phyloP scores from a whole-genome alignment of 2,888 invertebrate genomes.

The Eristalis arbustorum region DNA sequence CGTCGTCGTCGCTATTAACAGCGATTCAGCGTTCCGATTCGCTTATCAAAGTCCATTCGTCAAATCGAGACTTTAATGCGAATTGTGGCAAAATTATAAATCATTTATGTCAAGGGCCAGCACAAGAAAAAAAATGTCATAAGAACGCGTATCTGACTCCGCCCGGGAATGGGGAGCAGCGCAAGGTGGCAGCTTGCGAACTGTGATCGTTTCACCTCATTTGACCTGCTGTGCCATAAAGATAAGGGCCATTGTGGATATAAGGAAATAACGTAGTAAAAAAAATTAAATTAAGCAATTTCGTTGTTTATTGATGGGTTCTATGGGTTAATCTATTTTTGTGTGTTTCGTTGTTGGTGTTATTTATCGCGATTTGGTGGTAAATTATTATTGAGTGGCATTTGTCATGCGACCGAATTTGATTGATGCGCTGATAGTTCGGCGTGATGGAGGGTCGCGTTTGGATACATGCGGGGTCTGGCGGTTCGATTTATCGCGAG shows the following conservation, averaged over 20 bases:
- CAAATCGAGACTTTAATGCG: conserved; percentile 26
- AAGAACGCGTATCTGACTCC: background rate
- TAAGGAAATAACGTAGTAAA: background rate
- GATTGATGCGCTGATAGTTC: background rate
- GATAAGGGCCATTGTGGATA: conserved; percentile 3
- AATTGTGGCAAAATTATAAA: conserved; percentile 20
- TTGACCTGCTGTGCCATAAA: conserved; percentile 26
- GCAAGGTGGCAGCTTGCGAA: background rate
- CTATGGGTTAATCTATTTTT: background rate
- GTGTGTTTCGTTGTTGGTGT: background rate
- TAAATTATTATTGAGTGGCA: conserved; percentile 11
- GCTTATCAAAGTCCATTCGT: conserved; percentile 46
- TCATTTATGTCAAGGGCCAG: background rate
- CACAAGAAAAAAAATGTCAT: background rate
- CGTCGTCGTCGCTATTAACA: background rate
- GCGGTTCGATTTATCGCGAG: background rate
- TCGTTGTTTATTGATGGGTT: background rate
- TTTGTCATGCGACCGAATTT: conserved; percentile 3
- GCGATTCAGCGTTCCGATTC: conserved; percentile 20
- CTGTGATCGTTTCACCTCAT: conserved; percentile 30
- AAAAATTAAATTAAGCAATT: background rate
- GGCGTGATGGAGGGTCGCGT: background rate
- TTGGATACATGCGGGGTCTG: background rate
- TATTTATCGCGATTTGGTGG: background rate
- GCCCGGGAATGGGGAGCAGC: background rate